phyloP scores from a whole-genome alignment of 2,888 invertebrate species.

The Sphaeridia pumilis region DNA sequence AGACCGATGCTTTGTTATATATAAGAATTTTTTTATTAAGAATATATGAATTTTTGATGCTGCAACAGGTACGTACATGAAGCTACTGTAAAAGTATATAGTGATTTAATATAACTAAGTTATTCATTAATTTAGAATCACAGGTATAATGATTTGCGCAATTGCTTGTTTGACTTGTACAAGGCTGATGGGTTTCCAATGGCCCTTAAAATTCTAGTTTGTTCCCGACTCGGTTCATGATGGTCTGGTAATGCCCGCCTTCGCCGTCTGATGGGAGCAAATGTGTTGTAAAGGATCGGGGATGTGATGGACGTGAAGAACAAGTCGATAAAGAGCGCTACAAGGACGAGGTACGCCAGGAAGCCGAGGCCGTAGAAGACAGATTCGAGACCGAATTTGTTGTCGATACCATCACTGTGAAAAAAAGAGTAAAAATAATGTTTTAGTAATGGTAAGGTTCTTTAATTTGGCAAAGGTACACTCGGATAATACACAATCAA shows the following conservation, averaged over 20 bases:
- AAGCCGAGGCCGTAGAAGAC: slow-evolving; percentile 36
- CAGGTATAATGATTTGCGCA: too few species aligned
- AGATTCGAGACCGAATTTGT: slow-evolving; percentile 35
- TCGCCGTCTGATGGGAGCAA: slow-evolving; percentile 31
- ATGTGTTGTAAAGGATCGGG: slow-evolving; percentile 34
- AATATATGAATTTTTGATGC: too few species aligned
- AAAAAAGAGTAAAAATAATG: neutral
- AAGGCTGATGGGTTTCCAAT: too few species aligned
- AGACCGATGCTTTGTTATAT: too few species aligned
- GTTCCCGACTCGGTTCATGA: neutral
- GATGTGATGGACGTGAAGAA: slow-evolving; percentile 35
- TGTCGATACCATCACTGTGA: slow-evolving; percentile 35
- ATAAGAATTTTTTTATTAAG: too few species aligned
- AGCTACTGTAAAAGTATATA: too few species aligned
- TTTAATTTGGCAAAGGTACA: slow-evolving; percentile 1
- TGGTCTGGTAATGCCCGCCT: slow-evolving; percentile 1
- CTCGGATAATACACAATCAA: neutral
- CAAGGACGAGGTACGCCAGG: slow-evolving; percentile 27
- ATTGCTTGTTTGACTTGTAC: too few species aligned
- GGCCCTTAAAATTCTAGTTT: too few species aligned
- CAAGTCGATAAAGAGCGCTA: slow-evolving; percentile 32
- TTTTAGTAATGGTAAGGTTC: neutral
- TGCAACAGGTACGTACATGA: too few species aligned
- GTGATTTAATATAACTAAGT: too few species aligned
- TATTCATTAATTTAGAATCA: too few species aligned